Evolutionary conservation across 2,888 invertebrate genomes (phyloP).

Genomic region (Crematogaster levior): DNA sequence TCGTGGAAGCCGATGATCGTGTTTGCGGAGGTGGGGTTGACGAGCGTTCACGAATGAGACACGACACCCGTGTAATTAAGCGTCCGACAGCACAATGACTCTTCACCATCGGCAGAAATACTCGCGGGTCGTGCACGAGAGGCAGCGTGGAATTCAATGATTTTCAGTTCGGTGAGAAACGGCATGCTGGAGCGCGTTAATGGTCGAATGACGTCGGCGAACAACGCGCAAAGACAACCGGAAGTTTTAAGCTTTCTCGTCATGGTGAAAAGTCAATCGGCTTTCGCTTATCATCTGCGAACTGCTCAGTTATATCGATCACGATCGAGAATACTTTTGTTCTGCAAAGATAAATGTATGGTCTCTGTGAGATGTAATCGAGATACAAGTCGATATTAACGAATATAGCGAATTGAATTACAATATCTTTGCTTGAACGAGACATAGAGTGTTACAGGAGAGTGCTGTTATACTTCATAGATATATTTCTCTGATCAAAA

Average conservation of each 20-base stretch:
- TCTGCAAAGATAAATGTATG: neutral
- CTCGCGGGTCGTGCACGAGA: constrained; percentile 56
- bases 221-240: neutral
- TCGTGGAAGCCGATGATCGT: constrained; percentile 12
- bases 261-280: neutral
- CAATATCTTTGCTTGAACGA: neutral
- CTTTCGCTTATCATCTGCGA: neutral
- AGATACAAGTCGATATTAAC: constrained; percentile 48
- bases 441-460: too few relatives aligned
- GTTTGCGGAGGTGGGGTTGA: constrained; percentile 20
- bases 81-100: constrained; percentile 65
- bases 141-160: constrained; percentile 51
- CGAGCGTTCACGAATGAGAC: constrained; percentile 59
- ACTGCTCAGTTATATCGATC: neutral
- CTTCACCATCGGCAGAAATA: constrained; percentile 61
- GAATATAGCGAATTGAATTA: constrained; percentile 23
- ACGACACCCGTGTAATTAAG: constrained; percentile 71
- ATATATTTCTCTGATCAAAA: too few relatives aligned
- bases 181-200: constrained; percentile 49
- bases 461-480: too few relatives aligned
- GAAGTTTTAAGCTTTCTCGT: neutral
- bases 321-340: neutral
- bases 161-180: constrained; percentile 41
- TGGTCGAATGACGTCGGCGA: neutral
- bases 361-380: neutral